phyloP scores from a whole-genome alignment of 2,797 vertebrate species.

The Malacoctenus gilli region DNA sequence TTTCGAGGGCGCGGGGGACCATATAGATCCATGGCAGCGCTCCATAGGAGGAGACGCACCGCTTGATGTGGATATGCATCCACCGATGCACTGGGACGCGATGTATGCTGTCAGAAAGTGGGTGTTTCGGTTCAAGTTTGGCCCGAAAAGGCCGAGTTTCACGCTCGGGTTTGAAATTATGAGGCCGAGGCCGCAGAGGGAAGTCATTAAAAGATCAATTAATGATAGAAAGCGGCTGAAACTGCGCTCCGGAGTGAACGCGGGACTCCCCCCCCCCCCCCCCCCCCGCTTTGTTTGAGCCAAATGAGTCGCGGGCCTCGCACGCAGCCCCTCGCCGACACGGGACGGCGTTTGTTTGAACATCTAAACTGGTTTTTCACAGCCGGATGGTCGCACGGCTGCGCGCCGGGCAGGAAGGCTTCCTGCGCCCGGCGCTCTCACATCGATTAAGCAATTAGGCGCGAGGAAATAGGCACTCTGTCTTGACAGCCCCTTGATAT shows the following conservation, averaged over 20 bases:
- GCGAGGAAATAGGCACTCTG: slow-evolving; percentile 2
- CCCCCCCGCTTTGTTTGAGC: too few relatives aligned
- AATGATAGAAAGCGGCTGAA: background rate
- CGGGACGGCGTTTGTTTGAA: too few relatives aligned
- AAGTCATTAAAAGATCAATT: background rate
- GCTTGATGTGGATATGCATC: too few relatives aligned
- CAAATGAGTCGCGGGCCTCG: too few relatives aligned
- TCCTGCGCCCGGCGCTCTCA: background rate
- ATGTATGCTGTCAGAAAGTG: too few relatives aligned
- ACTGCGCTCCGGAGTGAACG: too few relatives aligned
- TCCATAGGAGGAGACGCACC: too few relatives aligned
- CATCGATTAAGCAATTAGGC: slow-evolving; percentile 24
- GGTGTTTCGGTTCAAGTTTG: too few relatives aligned
- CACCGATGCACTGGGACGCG: too few relatives aligned
- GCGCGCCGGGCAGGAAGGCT: background rate
- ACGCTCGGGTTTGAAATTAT: background rate
- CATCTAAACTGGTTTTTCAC: slow-evolving; percentile 8
- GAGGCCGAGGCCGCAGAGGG: background rate
- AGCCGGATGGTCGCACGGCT: slow-evolving; percentile 1
- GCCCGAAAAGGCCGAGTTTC: too few relatives aligned
- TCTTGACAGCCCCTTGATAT: background rate
- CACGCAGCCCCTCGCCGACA: too few relatives aligned
- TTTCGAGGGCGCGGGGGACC: background rate
- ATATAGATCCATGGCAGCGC: background rate
- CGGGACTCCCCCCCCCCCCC: too few relatives aligned